phyloP scores from a whole-genome alignment of 2,113 vertebrate genomes.

The cattle (Bos taurus) region DNA sequence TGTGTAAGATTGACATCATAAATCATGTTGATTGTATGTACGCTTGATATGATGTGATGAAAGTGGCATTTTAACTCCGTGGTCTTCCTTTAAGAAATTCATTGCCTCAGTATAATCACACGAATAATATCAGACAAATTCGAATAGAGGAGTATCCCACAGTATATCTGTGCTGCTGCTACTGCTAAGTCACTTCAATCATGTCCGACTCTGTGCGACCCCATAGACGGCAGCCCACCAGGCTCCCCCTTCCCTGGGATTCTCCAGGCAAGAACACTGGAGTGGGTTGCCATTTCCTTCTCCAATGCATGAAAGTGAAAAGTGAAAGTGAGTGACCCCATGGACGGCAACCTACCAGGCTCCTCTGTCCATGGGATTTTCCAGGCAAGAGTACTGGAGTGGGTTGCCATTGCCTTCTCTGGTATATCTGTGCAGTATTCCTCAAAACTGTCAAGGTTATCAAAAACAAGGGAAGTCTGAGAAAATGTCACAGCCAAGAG shows the following conservation, averaged over 20 bases:
- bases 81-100: neutral
- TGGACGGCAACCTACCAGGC: no score
- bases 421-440: neutral
- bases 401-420: no score
- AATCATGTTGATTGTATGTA: neutral
- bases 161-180: neutral
- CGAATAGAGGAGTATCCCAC: neutral
- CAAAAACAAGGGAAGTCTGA: neutral
- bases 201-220: no score
- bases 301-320: no score
- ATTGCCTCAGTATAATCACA: neutral
- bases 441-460: neutral
- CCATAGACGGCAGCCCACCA: no score
- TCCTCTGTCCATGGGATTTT: no score
- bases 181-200: no score
- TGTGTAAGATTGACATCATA: neutral
- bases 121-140: neutral
- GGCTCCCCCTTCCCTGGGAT: no score
- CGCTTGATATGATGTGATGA: neutral
- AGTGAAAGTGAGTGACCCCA: no score
- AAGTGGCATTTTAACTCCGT: neutral
- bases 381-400: no score
- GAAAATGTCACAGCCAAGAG: neutral
- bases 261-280: no score
- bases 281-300: no score